A percentile compares a stretch with the other conserved stretches of the same genome.
phyloP scores from a whole-genome alignment of 2,113 vertebrate genomes.

The Stomatorhinus ivindoensis region DNA sequence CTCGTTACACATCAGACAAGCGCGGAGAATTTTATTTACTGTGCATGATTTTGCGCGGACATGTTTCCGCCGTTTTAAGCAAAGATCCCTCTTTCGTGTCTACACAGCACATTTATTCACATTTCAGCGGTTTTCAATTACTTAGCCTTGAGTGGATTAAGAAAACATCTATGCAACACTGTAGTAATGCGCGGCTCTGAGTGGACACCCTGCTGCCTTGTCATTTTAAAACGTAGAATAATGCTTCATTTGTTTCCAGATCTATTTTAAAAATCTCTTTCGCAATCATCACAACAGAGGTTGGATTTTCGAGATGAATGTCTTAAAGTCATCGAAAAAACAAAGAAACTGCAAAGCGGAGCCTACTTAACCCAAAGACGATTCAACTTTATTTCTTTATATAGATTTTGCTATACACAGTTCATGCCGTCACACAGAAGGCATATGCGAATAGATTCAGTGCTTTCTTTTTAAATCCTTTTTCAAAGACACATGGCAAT shows the following conservation, averaged over 20 bases:
- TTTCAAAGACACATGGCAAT: conserved; percentile 81
- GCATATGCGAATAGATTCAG: conserved; percentile 77
- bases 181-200: conserved; percentile 49
- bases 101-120: conserved; percentile 43
- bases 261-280: neutral
- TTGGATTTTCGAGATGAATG: neutral
- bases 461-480: conserved; percentile 63
- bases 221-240: neutral
- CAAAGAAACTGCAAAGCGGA: conserved; percentile 24
- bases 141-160: conserved; percentile 57
- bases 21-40: neutral
- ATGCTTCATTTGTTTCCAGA: neutral
- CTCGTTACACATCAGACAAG: neutral
- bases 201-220: neutral
- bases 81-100: conserved; percentile 19
- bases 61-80: neutral
- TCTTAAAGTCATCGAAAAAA: neutral
- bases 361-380: conserved; percentile 65
- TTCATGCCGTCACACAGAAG: conserved; percentile 84
- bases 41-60: neutral
- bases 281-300: neutral
- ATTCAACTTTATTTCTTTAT: conserved; percentile 81
- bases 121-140: conserved; percentile 53
- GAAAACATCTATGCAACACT: conserved; percentile 45
- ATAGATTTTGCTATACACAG: conserved; percentile 74